phyloP scores from a whole-genome alignment of 1,140 invertebrate species.

The Pararge aegeria region DNA sequence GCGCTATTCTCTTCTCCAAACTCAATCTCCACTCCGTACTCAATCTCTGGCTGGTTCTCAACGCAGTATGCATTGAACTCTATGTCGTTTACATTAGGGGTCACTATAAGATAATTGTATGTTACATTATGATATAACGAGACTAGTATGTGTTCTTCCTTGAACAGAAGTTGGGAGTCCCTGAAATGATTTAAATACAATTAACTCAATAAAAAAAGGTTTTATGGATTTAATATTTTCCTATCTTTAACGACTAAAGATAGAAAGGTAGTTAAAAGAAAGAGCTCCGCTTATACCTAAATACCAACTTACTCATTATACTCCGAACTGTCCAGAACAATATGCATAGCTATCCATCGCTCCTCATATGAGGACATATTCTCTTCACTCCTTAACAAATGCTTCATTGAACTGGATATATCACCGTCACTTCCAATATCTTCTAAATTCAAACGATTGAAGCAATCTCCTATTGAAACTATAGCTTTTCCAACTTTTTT shows the following conservation, averaged over 20 bases:
- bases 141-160: constrained; percentile 56
- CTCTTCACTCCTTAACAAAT: constrained; percentile 55
- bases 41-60: constrained; percentile 42
- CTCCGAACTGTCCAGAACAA: constrained; percentile 59
- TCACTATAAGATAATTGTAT: constrained; percentile 50
- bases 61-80: constrained; percentile 58
- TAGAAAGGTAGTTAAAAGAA: no score
- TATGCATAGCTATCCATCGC: constrained; percentile 59
- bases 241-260: no score
- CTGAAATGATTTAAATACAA: constrained; percentile 27
- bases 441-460: constrained; percentile 43
- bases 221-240: no score
- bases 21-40: constrained; percentile 60
- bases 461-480: constrained; percentile 34
- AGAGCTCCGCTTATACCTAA: background rate
- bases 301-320: constrained; percentile 61
- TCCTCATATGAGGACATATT: constrained; percentile 30
- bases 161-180: constrained; percentile 47
- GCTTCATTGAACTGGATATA: constrained; percentile 36
- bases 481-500: constrained; percentile 22
- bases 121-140: constrained; percentile 52
- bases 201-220: no score
- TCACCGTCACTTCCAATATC: constrained; percentile 19
- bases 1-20: constrained; percentile 38
- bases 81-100: constrained; percentile 62